Evolutionary conservation across 2,113 vertebrate species (phyloP).

Genomic region (Propithecus coquereli): DNA sequence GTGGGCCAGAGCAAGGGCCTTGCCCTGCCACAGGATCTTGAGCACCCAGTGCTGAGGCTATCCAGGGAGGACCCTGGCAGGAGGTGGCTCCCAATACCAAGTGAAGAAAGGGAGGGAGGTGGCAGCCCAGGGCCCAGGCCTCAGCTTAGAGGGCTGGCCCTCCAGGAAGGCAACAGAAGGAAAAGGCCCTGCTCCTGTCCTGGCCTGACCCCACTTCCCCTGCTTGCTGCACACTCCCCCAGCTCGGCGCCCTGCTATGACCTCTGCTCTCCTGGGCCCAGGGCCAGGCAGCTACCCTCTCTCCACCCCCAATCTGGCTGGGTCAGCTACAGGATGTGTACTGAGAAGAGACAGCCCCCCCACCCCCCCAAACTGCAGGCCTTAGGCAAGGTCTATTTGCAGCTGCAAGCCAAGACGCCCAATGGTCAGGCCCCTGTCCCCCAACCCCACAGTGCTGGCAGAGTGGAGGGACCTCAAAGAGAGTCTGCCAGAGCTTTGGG

Average conservation of each 20-base stretch:
- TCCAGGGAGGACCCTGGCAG: neutral
- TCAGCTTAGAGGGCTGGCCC: neutral
- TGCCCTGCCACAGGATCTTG: neutral
- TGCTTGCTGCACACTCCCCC: neutral
- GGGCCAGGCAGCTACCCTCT: slow-evolving; percentile 63
- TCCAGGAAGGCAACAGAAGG: slow-evolving; percentile 2
- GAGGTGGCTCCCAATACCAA: neutral
- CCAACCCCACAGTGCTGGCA: neutral
- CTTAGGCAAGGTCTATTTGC: neutral
- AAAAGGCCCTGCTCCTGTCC: slow-evolving; percentile 40
- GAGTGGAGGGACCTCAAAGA: neutral
- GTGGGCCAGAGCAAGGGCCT: neutral
- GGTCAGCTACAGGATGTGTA: slow-evolving; percentile 56
- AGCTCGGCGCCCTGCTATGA: slow-evolving; percentile 5
- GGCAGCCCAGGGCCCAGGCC: neutral
- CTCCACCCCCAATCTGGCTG: slow-evolving; percentile 6
- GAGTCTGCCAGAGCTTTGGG: neutral
- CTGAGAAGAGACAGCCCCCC: slow-evolving; percentile 16
- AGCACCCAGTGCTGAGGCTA: neutral
- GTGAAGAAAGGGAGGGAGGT: neutral
- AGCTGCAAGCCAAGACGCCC: slow-evolving; percentile 18
- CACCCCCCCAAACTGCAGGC: neutral
- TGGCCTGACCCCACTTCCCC: slow-evolving; percentile 6
- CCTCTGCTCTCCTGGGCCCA: slow-evolving; percentile 65
- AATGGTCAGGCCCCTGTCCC: neutral